These are phyloP conservation scores for Gari tellinella DNA, from an alignment of 2,888 invertebrate species.

Conservation along the genomic window DNA sequence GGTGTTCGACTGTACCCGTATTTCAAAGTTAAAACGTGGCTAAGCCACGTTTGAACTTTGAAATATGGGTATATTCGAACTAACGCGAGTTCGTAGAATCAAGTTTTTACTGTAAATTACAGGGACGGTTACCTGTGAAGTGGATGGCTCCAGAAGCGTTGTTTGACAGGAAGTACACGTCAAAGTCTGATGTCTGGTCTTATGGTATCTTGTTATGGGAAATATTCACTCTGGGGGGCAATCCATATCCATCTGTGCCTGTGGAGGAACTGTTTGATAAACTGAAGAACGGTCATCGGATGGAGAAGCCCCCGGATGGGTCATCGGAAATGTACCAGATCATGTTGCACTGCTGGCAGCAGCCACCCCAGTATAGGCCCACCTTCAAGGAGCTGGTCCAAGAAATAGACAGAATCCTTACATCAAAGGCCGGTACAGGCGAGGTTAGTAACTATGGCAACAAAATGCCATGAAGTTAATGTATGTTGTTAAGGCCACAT, in stretches of 20 bases:
- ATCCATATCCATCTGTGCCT: constrained; percentile 98
- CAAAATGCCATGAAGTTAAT: no score
- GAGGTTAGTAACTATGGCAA: constrained; percentile 89
- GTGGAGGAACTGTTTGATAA: constrained; percentile 97
- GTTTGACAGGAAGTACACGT: constrained; percentile 95
- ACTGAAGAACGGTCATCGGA: constrained; percentile 95
- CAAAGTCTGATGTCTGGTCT: constrained; percentile 91
- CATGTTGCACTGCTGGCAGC: constrained; percentile 99
- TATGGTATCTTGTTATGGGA: constrained; percentile 99
- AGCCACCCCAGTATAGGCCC: constrained; percentile 94
- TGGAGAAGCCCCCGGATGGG: constrained; percentile 98
- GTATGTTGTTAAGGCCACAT: no score
- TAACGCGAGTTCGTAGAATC: no score
- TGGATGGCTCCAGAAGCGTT: constrained; percentile 99
- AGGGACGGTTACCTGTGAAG: constrained; percentile 96
- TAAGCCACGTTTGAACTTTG: no score
- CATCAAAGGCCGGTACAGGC: constrained; percentile 90
- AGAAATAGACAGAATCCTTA: constrained; percentile 94
- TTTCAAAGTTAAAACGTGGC: no score
- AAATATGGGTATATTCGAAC: no score
- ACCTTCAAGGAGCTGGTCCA: constrained; percentile 95
- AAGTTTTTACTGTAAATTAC: no score
- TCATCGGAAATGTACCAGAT: constrained; percentile 97
- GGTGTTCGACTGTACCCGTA: no score
- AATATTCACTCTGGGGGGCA: constrained; percentile 98